These are phyloP conservation scores for Syngnathus floridae DNA, from an alignment of 2,113 vertebrate species.

Conservation along the genomic window DNA sequence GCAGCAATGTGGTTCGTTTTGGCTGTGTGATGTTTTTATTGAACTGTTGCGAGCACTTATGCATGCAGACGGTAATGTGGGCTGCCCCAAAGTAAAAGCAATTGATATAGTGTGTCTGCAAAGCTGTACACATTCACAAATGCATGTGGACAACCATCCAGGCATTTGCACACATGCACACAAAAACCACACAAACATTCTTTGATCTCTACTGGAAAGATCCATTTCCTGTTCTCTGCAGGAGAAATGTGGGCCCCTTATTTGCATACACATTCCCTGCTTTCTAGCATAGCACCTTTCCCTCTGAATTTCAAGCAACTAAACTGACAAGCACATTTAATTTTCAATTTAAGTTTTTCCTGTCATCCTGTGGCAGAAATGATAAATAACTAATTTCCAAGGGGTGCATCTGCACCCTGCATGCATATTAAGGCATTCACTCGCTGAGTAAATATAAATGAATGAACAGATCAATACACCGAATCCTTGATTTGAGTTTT, in stretches of 20 bases:
- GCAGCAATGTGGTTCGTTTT: slow-evolving; percentile 12
- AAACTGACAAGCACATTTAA: slow-evolving; percentile 37
- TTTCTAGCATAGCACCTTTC: slow-evolving; percentile 36
- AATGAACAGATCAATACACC: slow-evolving; percentile 21
- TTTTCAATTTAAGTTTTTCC: slow-evolving; percentile 26
- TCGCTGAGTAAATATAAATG: slow-evolving; percentile 14
- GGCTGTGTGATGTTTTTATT: slow-evolving; percentile 20
- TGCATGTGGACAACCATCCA: background rate
- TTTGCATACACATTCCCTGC: slow-evolving; percentile 44
- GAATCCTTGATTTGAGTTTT: slow-evolving; percentile 7
- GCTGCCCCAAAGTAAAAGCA: slow-evolving; percentile 26
- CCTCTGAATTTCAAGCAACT: slow-evolving; percentile 26
- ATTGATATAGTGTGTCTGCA: slow-evolving; percentile 26
- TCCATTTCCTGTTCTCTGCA: slow-evolving; percentile 35
- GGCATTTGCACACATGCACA: slow-evolving; percentile 3
- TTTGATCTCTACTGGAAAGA: slow-evolving; percentile 56
- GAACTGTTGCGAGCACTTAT: slow-evolving; percentile 9
- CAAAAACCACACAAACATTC: slow-evolving; percentile 22
- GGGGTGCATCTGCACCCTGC: background rate
- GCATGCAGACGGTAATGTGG: slow-evolving; percentile 30
- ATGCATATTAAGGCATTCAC: slow-evolving; percentile 17
- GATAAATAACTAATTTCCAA: slow-evolving; percentile 35
- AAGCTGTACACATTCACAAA: slow-evolving; percentile 10
- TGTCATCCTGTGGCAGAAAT: slow-evolving; percentile 9
- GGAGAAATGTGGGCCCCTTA: slow-evolving; percentile 32